These are phyloP conservation scores for Cercopithecus mona DNA, from an alignment of 2,113 vertebrate genomes.

Conservation along the genomic window DNA sequence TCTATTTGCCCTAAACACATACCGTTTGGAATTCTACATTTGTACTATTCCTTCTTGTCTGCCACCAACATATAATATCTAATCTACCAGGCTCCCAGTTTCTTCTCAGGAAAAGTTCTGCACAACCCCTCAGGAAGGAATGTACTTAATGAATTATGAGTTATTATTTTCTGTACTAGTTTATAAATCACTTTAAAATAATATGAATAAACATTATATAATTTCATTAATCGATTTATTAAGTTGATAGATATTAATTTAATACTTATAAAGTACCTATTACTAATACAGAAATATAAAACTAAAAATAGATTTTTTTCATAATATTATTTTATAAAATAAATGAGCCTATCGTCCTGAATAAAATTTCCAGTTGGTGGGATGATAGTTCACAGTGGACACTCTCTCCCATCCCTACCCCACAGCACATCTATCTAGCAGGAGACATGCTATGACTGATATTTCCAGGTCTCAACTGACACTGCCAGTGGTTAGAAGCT, in stretches of 20 bases:
- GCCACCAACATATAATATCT: neutral
- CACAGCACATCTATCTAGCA: neutral
- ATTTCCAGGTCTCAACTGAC: neutral
- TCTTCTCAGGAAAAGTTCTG: neutral
- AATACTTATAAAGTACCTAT: neutral
- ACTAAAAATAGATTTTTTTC: neutral
- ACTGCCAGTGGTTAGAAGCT: neutral
- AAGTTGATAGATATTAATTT: neutral
- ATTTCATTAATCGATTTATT: neutral
- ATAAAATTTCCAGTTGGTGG: neutral
- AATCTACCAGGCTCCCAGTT: neutral
- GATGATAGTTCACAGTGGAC: neutral
- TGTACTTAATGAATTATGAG: neutral
- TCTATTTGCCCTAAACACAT: neutral
- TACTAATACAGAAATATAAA: neutral
- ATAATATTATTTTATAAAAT: neutral
- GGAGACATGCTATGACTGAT: neutral
- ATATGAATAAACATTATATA: neutral
- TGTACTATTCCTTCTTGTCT: neutral
- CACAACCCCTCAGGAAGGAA: neutral
- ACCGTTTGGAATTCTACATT: neutral
- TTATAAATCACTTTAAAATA: neutral
- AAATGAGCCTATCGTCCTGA: neutral
- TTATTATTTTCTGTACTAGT: neutral
- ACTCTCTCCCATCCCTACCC: fast-evolving